A percentile compares a stretch with the other conserved stretches of the same genome.
Evolutionary conservation across 2,888 invertebrate genomes (phyloP).

Genomic region (Chymomyza procnemis): DNA sequence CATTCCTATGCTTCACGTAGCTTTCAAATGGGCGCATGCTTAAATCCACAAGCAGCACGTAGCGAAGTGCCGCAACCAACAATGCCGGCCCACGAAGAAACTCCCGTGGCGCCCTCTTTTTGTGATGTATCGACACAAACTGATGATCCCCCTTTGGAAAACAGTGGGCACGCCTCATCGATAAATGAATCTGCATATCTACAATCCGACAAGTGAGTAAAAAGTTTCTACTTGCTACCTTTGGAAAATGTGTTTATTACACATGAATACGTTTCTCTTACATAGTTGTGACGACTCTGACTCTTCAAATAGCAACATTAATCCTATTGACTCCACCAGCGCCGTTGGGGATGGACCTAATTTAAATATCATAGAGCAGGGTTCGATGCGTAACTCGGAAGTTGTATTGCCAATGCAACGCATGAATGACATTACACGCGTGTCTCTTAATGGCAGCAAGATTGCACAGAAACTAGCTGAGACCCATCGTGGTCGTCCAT

Average conservation of each 20-base stretch:
- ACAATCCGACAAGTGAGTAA: background rate
- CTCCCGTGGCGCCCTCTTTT: too few species aligned
- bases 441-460: conserved; percentile 84
- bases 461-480: conserved; percentile 85
- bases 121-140: conserved; percentile 51
- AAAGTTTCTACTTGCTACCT: background rate
- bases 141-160: conserved; percentile 36
- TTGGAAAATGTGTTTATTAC: too few species aligned
- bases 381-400: conserved; percentile 49
- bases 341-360: conserved; percentile 47
- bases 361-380: conserved; percentile 16
- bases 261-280: background rate
- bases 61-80: conserved; percentile 2
- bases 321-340: background rate
- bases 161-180: background rate
- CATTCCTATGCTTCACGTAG: conserved; percentile 34
- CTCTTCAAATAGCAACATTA: conserved; percentile 1
- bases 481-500: conserved; percentile 84
- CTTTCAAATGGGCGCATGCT: conserved; percentile 23
- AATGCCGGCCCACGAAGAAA: background rate
- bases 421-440: conserved; percentile 71
- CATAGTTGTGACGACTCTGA: background rate
- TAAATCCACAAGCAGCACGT: conserved; percentile 16
- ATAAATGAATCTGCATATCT: background rate
- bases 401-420: conserved; percentile 53